Evolutionary conservation across 2,113 vertebrate genomes (phyloP), one percentile per base, ranked within the genome.

Genomic region (Shinisaurus crocodilurus): DNA sequence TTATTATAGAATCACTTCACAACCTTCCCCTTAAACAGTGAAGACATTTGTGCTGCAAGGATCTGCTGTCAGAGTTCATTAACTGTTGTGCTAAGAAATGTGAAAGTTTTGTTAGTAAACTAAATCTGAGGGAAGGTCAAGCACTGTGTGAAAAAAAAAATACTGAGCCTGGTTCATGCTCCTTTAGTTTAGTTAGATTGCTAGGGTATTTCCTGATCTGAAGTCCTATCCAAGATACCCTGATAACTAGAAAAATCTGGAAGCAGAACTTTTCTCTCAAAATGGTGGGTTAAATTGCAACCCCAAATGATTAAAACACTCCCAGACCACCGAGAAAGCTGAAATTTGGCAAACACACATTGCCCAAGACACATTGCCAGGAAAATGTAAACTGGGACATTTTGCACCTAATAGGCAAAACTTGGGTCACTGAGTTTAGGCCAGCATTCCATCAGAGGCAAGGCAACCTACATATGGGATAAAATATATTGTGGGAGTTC

Each of bases 1-100:
- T 94, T 86, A 90, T 48, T 20, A 84, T 37, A 79, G 89, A 91
- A 92, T 27, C 81, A 8, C 67, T 74, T 1, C 7, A 89, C 83
- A 2, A 80, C 60, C 91, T 90, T 77, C 84, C 0, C 1, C 88
- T 91, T 83, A 1, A 0, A 69, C 79, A 18, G 45, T 90, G 65
- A 69, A 60, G 87, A 89, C 86, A 2, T 5, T 74, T 63, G 18
- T 87, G 13, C 54, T 90, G 3, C 85, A 70, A 75, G 65, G 27
- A 87, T 37, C 87, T 82, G 69, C 16, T 88, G 86, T 63, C 23
- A 50, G 90, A 15, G 43, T 54, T 34, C 16, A 70, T 2, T 50
- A 32, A 74, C 70, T 81, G 85, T 8, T 12, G 48, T 77, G 2
- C 69, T 65, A 87, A 93, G 84, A 67, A 89, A 83, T 1, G 32